Evolutionary conservation across 2,888 invertebrate genomes (phyloP).

Genomic region (Limnephilus auricula): DNA sequence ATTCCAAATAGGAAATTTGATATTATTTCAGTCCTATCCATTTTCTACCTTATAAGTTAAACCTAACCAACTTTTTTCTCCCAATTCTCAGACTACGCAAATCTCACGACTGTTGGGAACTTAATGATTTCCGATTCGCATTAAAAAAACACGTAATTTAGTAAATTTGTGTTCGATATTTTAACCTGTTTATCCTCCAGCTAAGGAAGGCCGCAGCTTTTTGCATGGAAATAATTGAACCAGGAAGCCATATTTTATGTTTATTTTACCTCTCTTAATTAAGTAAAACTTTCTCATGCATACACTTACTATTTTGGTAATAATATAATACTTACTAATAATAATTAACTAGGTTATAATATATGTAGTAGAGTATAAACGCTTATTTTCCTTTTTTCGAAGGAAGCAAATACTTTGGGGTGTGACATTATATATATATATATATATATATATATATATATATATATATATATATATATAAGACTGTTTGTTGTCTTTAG

Average conservation of each 20-base stretch:
- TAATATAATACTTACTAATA: too few relatives aligned
- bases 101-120: neutral
- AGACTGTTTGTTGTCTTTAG: too few relatives aligned
- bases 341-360: too few relatives aligned
- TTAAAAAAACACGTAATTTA: neutral
- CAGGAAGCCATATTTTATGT: neutral
- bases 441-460: too few relatives aligned
- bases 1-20: neutral
- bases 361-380: too few relatives aligned
- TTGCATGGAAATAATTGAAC: neutral
- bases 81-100: neutral
- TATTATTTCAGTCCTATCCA: neutral
- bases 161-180: neutral
- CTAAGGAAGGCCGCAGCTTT: neutral
- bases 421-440: too few relatives aligned
- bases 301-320: too few relatives aligned
- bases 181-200: neutral
- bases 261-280: neutral
- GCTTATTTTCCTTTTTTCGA: too few relatives aligned
- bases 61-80: neutral
- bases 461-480: too few relatives aligned
- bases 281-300: neutral
- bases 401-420: too few relatives aligned
- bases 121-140: slow-evolving; percentile 14
- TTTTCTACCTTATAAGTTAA: neutral